These are phyloP conservation scores for Pituophis catenifer DNA, from an alignment of 2,113 vertebrate genomes.

Conservation along the genomic window DNA sequence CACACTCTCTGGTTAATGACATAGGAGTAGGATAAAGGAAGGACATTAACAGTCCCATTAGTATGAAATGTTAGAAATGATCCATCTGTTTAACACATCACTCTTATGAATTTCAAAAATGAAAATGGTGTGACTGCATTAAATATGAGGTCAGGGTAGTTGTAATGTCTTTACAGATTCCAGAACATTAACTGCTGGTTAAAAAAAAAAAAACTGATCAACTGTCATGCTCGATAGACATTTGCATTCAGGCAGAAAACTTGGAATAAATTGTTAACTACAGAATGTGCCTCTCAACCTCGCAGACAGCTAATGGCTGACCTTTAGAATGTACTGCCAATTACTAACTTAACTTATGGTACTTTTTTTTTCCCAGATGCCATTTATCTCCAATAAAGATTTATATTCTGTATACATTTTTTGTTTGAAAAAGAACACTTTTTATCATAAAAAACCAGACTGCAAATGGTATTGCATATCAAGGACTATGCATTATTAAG, in stretches of 20 bases:
- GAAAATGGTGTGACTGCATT: constrained; percentile 42
- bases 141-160: constrained; percentile 34
- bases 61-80: background rate
- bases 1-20: background rate
- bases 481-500: background rate
- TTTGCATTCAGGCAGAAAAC: constrained; percentile 43
- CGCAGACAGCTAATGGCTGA: constrained; percentile 23
- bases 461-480: background rate
- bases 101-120: background rate
- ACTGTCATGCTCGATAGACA: constrained; percentile 35
- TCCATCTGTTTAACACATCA: accelerated
- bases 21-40: background rate
- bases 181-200: constrained; percentile 27
- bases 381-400: constrained; percentile 28
- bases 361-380: background rate
- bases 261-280: constrained; percentile 25
- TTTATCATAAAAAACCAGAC: constrained; percentile 28
- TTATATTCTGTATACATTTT: background rate
- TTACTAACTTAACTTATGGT: constrained; percentile 23
- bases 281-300: constrained; percentile 6
- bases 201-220: constrained; percentile 22
- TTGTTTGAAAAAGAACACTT: constrained; percentile 18
- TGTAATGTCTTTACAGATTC: constrained; percentile 29
- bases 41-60: background rate
- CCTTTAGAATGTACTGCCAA: constrained; percentile 21